Percentiles rank a stretch among this genome's conserved stretches.
Evolutionary conservation across 2,113 vertebrate species (phyloP).

Genomic region (Pseudonaja textilis): DNA sequence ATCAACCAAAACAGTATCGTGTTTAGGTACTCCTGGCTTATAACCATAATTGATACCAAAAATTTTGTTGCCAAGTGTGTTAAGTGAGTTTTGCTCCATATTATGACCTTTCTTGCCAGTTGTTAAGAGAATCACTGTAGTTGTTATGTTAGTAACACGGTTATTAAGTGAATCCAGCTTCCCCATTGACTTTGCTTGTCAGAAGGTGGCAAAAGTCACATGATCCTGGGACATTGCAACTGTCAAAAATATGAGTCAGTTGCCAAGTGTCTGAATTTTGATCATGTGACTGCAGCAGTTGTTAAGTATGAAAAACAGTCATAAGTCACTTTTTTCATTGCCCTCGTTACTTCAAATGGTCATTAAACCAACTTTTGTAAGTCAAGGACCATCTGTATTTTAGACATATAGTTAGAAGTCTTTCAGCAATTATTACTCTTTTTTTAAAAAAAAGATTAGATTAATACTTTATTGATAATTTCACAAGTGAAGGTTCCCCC

Average conservation of each 20-base stretch:
- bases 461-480: not conserved
- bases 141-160: not conserved
- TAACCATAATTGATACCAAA: not conserved
- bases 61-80: not conserved
- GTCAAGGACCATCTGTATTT: not conserved
- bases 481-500: not conserved
- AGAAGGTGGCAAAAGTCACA: not conserved
- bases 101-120: not conserved
- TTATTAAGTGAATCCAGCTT: not conserved
- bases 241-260: not conserved
- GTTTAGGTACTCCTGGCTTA: not conserved
- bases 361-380: not conserved
- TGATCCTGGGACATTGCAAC: not conserved
- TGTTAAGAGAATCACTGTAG: not conserved
- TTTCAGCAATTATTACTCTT: not conserved
- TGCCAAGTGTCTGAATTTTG: not conserved
- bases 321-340: not conserved
- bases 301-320: not conserved
- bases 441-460: not conserved
- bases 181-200: not conserved
- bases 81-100: not conserved
- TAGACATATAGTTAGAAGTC: accelerated
- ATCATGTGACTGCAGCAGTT: not conserved
- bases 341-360: not conserved
- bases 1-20: not conserved